phyloP scores from a whole-genome alignment of 2,113 vertebrate species.

The Phalacrocorax brasilianus region DNA sequence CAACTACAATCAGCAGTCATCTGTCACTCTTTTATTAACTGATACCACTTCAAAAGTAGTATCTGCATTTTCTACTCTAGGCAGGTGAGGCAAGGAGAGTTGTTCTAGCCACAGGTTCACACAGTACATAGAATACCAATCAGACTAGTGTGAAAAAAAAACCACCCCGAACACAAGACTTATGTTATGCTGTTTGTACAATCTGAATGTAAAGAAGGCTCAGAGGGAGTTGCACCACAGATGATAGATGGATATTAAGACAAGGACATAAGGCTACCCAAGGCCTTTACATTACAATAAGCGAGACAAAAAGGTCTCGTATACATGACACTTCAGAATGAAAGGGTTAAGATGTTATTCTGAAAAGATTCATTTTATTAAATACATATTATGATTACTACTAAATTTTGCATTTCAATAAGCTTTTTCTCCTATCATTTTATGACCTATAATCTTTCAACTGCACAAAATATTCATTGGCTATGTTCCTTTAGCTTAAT shows the following conservation, averaged over 20 bases:
- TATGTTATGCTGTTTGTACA: not conserved
- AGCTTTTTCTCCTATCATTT: not conserved
- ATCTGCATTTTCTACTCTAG: not conserved
- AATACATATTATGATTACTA: conserved; percentile 20
- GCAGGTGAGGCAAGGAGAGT: not conserved
- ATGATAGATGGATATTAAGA: conserved; percentile 21
- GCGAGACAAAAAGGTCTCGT: conserved; percentile 10
- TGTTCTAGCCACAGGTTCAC: not conserved
- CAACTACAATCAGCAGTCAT: not conserved
- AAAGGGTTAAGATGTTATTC: conserved; percentile 40
- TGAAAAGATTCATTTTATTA: conserved; percentile 22
- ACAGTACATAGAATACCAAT: not conserved
- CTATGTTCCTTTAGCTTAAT: not conserved
- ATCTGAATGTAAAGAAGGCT: not conserved
- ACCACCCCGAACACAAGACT: not conserved
- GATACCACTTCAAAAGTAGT: not conserved
- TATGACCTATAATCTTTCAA: not conserved
- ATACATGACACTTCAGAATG: conserved; percentile 10
- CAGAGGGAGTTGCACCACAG: not conserved
- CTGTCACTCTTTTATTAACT: not conserved
- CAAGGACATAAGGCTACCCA: not conserved
- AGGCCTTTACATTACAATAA: conserved; percentile 20
- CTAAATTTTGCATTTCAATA: not conserved
- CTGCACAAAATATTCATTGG: not conserved
- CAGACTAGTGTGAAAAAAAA: not conserved